Percentiles rank a stretch among this genome's conserved stretches.
phyloP scores from a whole-genome alignment of 2,888 invertebrate genomes.

The Acronicta psi region DNA sequence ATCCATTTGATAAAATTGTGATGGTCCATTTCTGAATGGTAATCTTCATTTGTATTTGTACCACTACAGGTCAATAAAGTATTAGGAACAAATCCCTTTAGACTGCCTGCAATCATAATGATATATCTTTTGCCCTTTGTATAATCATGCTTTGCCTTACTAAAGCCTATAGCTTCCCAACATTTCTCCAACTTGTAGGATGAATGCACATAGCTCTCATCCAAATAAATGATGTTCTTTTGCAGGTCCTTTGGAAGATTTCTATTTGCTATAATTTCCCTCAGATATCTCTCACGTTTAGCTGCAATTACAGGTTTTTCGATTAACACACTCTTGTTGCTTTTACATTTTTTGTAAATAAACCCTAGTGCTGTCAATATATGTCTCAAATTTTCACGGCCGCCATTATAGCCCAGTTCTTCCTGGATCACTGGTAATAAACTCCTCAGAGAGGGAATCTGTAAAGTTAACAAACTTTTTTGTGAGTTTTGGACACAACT shows the following conservation, averaged over 20 bases:
- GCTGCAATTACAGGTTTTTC: constrained; percentile 11
- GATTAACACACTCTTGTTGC: constrained; percentile 5
- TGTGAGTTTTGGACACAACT: no score
- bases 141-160: constrained; percentile 27
- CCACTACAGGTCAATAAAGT: constrained; percentile 42
- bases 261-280: constrained; percentile 35
- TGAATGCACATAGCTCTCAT: constrained; percentile 56
- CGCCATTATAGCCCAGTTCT: background rate
- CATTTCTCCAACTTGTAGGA: constrained; percentile 49
- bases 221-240: constrained; percentile 55
- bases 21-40: constrained; percentile 52
- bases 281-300: constrained; percentile 40
- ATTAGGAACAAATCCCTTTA: constrained; percentile 52
- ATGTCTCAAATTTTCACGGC: constrained; percentile 1
- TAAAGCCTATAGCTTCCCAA: constrained; percentile 42
- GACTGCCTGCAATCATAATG: constrained; percentile 49
- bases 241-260: constrained; percentile 40
- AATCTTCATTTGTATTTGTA: constrained; percentile 20
- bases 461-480: background rate
- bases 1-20: constrained; percentile 51
- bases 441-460: background rate
- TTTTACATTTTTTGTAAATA: constrained; percentile 7
- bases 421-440: background rate
- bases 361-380: background rate
- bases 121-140: constrained; percentile 46